phyloP scores from a whole-genome alignment of 2,797 vertebrate genomes.

The Pangasius sanitwongsei region DNA sequence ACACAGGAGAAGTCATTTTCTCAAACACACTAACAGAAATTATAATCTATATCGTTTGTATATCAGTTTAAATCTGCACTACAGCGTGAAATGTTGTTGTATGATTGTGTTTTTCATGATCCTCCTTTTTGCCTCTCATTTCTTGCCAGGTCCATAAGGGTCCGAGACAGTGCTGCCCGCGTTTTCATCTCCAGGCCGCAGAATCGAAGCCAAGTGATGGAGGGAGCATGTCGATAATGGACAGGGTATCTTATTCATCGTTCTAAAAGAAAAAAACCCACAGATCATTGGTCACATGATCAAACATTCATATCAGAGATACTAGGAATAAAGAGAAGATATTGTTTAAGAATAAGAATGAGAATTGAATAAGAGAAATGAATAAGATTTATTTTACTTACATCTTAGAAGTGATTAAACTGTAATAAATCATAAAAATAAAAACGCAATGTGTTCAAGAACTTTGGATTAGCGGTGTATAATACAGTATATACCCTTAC shows the following conservation, averaged over 20 bases:
- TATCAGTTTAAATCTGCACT: not conserved
- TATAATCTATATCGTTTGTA: not conserved
- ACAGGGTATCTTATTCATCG: rapidly evolving
- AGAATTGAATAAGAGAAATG: not conserved
- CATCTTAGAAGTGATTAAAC: no score
- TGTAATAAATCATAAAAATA: no score
- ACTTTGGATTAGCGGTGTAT: no score
- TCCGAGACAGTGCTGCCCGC: not conserved
- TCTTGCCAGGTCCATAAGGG: not conserved
- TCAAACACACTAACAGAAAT: not conserved
- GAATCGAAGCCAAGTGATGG: not conserved
- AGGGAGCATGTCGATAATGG: not conserved
- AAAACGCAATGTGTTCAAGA: no score
- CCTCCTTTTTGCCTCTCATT: not conserved
- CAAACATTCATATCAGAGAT: not conserved
- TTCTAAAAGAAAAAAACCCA: not conserved
- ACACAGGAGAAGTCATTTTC: not conserved
- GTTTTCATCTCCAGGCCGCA: not conserved
- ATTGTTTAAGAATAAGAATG: not conserved
- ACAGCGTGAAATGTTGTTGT: not conserved
- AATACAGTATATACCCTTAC: no score
- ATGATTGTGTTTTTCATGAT: not conserved
- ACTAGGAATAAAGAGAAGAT: not conserved
- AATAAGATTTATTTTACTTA: no score
- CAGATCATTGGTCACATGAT: not conserved